Evolutionary conservation across 2,888 invertebrate genomes (phyloP).

Genomic region (Aricia artaxerxes): DNA sequence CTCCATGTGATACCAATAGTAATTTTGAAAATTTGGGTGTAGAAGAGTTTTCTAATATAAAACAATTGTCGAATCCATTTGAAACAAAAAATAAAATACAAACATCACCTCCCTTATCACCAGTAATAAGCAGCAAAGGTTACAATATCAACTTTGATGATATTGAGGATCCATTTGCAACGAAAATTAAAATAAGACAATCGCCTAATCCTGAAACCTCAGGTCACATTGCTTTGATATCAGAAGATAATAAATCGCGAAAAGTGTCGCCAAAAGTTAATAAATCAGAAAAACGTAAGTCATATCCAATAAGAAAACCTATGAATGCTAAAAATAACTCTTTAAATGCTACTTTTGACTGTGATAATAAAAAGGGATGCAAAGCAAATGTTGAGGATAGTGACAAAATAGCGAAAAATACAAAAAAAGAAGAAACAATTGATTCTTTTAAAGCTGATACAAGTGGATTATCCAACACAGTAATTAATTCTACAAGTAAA

Average conservation of each 20-base stretch:
- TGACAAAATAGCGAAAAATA: not conserved
- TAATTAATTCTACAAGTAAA: not conserved
- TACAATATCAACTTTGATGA: constrained; percentile 71
- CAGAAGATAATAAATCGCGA: not conserved
- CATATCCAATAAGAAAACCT: constrained; percentile 53
- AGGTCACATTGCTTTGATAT: constrained; percentile 33
- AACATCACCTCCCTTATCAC: constrained; percentile 54
- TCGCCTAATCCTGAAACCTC: constrained; percentile 52
- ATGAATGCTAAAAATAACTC: constrained; percentile 44
- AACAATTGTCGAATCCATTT: constrained; percentile 39
- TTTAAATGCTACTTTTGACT: constrained; percentile 34
- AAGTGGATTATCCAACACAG: not conserved
- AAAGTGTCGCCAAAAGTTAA: constrained; percentile 28
- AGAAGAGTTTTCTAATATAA: not conserved
- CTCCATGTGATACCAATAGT: not conserved
- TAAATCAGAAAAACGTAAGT: constrained; percentile 52
- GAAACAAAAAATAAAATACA: constrained; percentile 43
- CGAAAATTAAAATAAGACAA: constrained; percentile 60
- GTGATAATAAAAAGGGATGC: constrained; percentile 35
- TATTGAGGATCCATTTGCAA: constrained; percentile 66
- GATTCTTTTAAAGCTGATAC: not conserved
- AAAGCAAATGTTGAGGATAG: not conserved
- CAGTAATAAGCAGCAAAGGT: constrained; percentile 61
- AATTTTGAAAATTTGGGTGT: constrained; percentile 5
- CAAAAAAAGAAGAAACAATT: not conserved